Evolutionary conservation across 64 coral and sea anemone species (phyloP), one percentile per base, ranked within the genome.

Genomic region (Astreopora myriophthalma): DNA sequence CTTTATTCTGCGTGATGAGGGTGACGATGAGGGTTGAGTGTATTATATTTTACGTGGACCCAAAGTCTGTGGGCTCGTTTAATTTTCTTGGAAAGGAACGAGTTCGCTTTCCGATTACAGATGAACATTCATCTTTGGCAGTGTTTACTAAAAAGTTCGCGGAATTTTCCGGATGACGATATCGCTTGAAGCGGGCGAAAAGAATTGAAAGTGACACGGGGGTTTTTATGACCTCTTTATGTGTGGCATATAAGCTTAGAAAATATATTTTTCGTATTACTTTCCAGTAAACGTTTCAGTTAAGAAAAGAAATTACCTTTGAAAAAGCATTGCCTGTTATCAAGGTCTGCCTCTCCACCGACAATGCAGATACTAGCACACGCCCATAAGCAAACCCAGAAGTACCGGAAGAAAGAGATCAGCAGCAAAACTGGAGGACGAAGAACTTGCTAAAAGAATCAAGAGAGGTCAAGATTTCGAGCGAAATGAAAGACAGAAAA

Each of bases 281-380:
- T 91, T 91, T 91, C 34, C 44, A 91, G 77, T 77, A 34, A 91
- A 91, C 42, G 68, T 84, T 71, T n/a, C n/a, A n/a, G n/a, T 83
- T 91, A 82, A 91, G 65, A 91, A 91, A 91, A 91, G 77, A 83
- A 91, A 91, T 91, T 42, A 73, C 63, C 27, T 91, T 83, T 91
- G 89, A 92, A 92, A 92, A 92, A 82, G 89, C 79, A 61, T 92
- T 79, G 68, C 89, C 89, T 73, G 69, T 92, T 69, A 92, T 92
- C 42, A 84, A 92, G 44, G 67, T 92, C 67, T 73, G 67, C 29
- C 68, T 85, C 34, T 66, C 67, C 6, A 82, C 61, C 48, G 67
- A 85, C 89, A 57, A 75, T 40, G 36, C 39, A 61, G 46, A 69
- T 33, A 92, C 76, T 77, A 49, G 74, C 5, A 42, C 5, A 42